Base-by-base conservation (phyloP, 2,888 invertebrate species). In the Eubasilissa splendida region DNA sequence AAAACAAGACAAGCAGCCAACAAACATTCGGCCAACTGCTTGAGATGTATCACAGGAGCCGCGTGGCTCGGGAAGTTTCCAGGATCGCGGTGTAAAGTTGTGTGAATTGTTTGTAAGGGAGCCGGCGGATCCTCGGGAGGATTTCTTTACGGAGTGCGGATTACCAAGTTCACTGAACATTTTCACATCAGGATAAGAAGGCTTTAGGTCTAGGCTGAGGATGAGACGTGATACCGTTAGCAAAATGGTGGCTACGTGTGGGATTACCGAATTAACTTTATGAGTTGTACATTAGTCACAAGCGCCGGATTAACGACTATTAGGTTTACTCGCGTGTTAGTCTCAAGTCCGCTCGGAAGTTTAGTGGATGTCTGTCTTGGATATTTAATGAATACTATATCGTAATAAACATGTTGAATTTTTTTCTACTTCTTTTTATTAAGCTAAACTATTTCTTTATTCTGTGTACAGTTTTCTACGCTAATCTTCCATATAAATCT, bases 141-240 rank as follows among this genome's bases (percentile, higher is more conserved):
- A 74, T 76, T 76, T 78, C 78, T 78, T 78, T 63, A 73, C 78
- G 60, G 52, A 73, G 70, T 42, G 22, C 42, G 78, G 78, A 78
- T 78, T 78, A 78, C 78, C 59, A 78, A 78, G 60, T 78, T 78
- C 58, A n/a, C 50, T 54, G 78, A 78, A 78, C 78, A 78, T 78
- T 78, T 73, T 78, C 78, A 71, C 54, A 78, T 63, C 63, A 60
- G 78, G 78, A 78, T 78, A 78, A 78, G 73, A 53, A 73, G 56
- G 78, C 78, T 63, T 78, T 78, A 52, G 73, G 59, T 60, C 53
- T 63, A 73, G 78, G 59, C 68, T 68, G 63, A 56, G 63, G 71
- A 73, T 52, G 73, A 76, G 76, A 76, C 80, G 80, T 80, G 80
- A 80, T 80, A 63, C 63, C 70, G 76, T 80, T 80, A 76, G 76